phyloP scores from a whole-genome alignment of 2,888 invertebrate genomes.

The Phoenoteleia sp. region DNA sequence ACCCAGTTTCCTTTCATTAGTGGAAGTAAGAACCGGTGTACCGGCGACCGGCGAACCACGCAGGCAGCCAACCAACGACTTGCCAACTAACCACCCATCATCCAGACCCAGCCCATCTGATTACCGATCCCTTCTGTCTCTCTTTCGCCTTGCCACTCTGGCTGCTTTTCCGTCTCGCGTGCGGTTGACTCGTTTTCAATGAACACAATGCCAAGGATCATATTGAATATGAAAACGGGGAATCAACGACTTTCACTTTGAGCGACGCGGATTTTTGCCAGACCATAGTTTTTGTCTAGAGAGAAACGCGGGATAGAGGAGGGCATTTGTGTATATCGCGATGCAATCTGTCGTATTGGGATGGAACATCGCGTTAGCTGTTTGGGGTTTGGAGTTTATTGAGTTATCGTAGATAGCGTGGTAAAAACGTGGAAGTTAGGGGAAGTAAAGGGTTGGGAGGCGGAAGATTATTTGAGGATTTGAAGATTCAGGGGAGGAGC shows the following conservation, averaged over 20 bases:
- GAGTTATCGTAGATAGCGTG: conserved; percentile 19
- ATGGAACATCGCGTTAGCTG: conserved; percentile 19
- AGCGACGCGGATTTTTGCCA: conserved; percentile 72
- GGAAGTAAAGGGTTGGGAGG: too few species aligned
- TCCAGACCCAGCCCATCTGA: conserved; percentile 70
- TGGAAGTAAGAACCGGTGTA: conserved; percentile 83
- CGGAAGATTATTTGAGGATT: too few species aligned
- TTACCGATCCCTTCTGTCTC: conserved; percentile 82
- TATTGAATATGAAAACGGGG: conserved; percentile 86
- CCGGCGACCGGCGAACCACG: conserved; percentile 79
- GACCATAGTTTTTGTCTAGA: conserved; percentile 67
- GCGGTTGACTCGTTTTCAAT: conserved; percentile 87
- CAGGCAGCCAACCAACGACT: conserved; percentile 80
- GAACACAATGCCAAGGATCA: conserved; percentile 86
- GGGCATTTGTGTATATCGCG: conserved; percentile 42
- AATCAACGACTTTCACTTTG: conserved; percentile 85
- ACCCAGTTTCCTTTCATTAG: conserved; percentile 86
- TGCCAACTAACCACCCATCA: conserved; percentile 80
- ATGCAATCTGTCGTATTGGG: conserved; percentile 37
- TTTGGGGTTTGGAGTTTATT: conserved; percentile 30
- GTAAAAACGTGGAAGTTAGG: too few species aligned
- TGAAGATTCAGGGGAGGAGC: too few species aligned
- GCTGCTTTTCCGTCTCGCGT: conserved; percentile 84
- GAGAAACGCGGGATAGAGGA: conserved; percentile 40
- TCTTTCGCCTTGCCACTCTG: conserved; percentile 81